Evolutionary conservation across 2,797 vertebrate genomes (phyloP).

Genomic region (Manis crassicaudata): DNA sequence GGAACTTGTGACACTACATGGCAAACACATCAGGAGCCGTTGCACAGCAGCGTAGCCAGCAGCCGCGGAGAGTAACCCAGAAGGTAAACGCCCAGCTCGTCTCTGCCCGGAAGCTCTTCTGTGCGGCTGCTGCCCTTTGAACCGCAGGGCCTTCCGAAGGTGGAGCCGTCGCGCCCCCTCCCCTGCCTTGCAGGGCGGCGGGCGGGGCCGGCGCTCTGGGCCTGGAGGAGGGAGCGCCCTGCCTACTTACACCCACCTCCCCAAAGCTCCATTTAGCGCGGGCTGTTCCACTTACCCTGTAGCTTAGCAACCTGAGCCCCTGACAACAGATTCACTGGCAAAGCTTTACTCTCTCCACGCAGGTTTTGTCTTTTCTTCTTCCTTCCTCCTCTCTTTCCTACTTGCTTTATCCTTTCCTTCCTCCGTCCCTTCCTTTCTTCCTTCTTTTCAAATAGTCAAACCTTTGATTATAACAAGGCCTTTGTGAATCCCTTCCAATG

Average conservation of each 20-base stretch:
- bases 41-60: not conserved
- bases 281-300: conserved; percentile 63
- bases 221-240: conserved; percentile 47
- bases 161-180: not conserved
- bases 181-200: not conserved
- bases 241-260: not conserved
- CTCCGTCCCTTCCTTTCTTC: not conserved
- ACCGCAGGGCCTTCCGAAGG: not conserved
- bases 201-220: not conserved
- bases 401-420: not conserved
- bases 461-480: not conserved
- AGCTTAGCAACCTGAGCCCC: conserved; percentile 68
- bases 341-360: conserved; percentile 39
- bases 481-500: not conserved
- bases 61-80: not conserved
- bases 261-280: conserved; percentile 52
- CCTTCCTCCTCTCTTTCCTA: too few species aligned
- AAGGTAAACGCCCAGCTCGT: not conserved
- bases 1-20: not conserved
- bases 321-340: conserved; percentile 52
- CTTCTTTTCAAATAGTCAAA: not conserved
- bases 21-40: fast-evolving
- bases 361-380: conserved; percentile 49
- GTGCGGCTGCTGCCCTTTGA: not conserved
- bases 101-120: too few species aligned